These are phyloP conservation scores for Nesogale talazaci DNA, from an alignment of 2,113 vertebrate species.

Conservation along the genomic window DNA sequence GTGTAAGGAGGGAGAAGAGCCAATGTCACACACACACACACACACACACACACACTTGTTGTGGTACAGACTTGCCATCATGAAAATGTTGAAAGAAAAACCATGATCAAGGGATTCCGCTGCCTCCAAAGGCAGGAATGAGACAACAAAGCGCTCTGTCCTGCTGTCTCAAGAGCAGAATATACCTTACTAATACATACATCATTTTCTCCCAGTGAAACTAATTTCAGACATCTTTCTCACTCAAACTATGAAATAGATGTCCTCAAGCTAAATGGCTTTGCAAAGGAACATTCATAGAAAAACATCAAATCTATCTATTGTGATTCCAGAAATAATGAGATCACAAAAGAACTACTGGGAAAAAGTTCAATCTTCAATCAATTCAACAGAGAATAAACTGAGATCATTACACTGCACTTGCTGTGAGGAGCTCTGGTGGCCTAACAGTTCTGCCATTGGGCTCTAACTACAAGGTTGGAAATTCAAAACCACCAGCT, in stretches of 20 bases:
- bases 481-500: too few species aligned
- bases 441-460: too few species aligned
- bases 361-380: background rate
- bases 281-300: background rate
- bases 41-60: too few species aligned
- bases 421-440: too few species aligned
- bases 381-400: too few species aligned
- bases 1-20: background rate
- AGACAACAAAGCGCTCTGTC: background rate
- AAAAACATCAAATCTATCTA: background rate
- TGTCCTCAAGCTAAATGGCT: conserved; percentile 14
- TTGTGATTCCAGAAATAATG: background rate
- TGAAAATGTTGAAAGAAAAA: background rate
- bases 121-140: background rate
- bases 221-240: background rate
- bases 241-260: background rate
- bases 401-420: too few species aligned
- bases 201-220: background rate
- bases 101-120: background rate
- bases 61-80: background rate
- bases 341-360: background rate
- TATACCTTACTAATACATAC: background rate
- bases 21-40: rapidly evolving
- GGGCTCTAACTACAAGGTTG: too few species aligned
- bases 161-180: background rate